Conservation (phyloP, 2,797 vertebrate species). For the Pseudochirops cupreus region DNA sequence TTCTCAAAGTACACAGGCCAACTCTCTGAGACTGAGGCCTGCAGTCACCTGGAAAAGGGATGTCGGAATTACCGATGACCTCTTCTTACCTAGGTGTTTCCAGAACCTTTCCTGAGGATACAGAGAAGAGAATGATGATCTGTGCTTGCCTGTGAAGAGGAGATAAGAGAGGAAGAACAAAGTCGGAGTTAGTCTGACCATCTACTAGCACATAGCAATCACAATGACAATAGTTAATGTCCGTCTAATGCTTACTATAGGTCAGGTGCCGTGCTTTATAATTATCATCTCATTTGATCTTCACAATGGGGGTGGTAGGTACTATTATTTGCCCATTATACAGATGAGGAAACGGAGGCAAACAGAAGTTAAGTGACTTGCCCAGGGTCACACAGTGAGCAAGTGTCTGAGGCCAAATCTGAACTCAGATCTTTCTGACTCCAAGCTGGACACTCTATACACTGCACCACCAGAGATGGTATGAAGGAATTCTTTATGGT, state of each 20-base stretch:
- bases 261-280: not conserved
- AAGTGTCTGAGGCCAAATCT: not conserved
- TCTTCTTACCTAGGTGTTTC: constrained; percentile 76
- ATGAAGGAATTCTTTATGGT: not conserved
- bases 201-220: not conserved
- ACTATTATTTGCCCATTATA: not conserved
- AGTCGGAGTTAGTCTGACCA: not conserved
- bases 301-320: not conserved
- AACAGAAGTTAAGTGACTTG: not conserved
- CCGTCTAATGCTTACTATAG: not conserved
- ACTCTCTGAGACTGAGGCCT: not conserved
- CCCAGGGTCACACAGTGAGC: not conserved
- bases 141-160: constrained; percentile 76
- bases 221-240: not conserved
- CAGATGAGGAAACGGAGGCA: not conserved
- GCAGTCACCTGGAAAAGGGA: not conserved
- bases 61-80: not conserved
- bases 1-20: not conserved
- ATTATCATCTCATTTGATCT: not conserved
- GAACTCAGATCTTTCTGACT: not conserved
- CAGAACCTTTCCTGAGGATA: fast-evolving
- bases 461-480: not conserved
- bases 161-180: not conserved
- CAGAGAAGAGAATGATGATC: constrained; percentile 75
- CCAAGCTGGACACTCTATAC: not conserved